Evolutionary conservation across 2,888 invertebrate species (phyloP).

Genomic region (Pyrgus malvae): DNA sequence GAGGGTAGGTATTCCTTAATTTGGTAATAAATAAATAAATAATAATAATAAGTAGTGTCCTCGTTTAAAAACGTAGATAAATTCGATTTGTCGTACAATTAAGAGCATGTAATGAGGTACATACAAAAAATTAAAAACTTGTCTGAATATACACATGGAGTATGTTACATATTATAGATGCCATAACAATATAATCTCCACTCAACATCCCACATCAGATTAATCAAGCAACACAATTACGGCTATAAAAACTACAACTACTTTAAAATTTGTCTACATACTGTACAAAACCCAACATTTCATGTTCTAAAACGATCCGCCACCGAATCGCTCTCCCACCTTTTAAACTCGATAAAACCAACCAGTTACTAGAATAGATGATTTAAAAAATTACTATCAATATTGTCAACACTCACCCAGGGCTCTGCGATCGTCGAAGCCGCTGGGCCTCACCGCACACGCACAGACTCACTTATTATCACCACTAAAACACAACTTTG

Average conservation of each 20-base stretch:
- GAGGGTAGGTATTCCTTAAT: conserved; percentile 10
- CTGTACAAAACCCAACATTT: conserved; percentile 43
- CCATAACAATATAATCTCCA: not conserved
- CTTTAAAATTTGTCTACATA: conserved; percentile 46
- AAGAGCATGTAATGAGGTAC: not conserved
- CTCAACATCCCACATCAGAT: conserved; percentile 30
- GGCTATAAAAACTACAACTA: conserved; percentile 39
- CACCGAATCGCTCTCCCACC: conserved; percentile 36
- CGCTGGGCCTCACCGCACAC: not conserved
- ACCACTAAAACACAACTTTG: not conserved
- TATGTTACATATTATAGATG: not conserved
- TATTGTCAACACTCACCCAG: conserved; percentile 8
- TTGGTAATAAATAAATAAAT: not conserved
- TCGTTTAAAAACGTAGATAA: conserved; percentile 11
- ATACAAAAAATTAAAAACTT: not conserved
- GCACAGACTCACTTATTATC: not conserved
- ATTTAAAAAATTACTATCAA: conserved; percentile 36
- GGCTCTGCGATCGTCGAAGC: not conserved
- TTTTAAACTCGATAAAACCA: conserved; percentile 36
- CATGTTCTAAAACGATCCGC: conserved; percentile 35
- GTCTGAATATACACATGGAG: not conserved
- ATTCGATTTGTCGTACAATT: conserved; percentile 6
- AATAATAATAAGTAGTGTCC: conserved; percentile 6
- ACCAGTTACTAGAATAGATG: conserved; percentile 32
- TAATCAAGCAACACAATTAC: conserved; percentile 38